phyloP scores from a whole-genome alignment of 2,113 vertebrate species.

The Tachycineta bicolor region DNA sequence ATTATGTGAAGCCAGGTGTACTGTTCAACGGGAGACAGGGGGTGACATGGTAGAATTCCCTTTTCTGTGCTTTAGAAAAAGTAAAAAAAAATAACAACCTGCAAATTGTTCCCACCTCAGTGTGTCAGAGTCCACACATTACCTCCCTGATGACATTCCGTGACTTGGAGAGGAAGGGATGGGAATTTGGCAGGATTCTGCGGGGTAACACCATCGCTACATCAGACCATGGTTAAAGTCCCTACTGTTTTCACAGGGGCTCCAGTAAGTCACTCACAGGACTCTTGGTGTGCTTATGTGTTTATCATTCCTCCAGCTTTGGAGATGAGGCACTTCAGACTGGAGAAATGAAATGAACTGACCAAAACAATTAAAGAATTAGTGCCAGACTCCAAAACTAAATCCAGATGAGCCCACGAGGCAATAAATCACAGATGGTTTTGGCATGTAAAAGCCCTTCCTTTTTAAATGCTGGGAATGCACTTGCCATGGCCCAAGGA shows the following conservation, averaged over 20 bases:
- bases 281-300: background rate
- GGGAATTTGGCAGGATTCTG: background rate
- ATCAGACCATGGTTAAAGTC: background rate
- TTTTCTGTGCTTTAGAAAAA: background rate
- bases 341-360: conserved; percentile 11
- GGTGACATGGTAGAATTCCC: background rate
- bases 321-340: background rate
- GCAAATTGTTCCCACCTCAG: background rate
- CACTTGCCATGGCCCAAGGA: conserved; percentile 18
- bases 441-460: background rate
- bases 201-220: background rate
- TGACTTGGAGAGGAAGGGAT: background rate
- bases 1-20: background rate
- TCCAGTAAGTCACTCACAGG: background rate
- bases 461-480: conserved; percentile 21
- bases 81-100: background rate
- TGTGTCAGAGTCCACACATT: background rate
- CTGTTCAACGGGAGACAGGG: rapidly evolving
- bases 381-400: conserved; percentile 28
- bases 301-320: conserved; percentile 29
- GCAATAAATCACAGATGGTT: conserved; percentile 36
- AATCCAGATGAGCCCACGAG: background rate
- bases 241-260: background rate
- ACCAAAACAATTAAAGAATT: conserved; percentile 6
- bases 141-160: background rate